Base-by-base conservation (phyloP, 1,140 invertebrate genomes). In the Sitodiplosis mosellana region DNA sequence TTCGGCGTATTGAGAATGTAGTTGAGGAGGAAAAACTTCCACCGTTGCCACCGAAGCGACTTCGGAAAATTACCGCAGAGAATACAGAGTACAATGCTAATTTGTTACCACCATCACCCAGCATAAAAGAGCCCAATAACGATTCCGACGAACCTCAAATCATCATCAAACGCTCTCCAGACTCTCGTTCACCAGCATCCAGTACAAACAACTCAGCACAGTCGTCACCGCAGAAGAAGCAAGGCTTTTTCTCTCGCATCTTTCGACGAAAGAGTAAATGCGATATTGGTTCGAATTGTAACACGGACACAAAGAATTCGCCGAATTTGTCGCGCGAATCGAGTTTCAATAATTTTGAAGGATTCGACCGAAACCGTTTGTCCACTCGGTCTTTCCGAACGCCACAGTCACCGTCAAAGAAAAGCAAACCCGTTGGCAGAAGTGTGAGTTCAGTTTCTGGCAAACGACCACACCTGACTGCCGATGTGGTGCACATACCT, bases 41-140 rank as follows among this genome's bases (percentile, higher is more conserved):
- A 0, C 83, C 84, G 0, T 54, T 87, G 49, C 83, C 83, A 0
- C 83, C 84, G 1, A 87, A 87, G 57, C 69, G 83, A 27, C 71
- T 80, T 20, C 75, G 79, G 33, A 85, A 84, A 60, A 22, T 33
- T 2, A 69, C 72, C 34, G 50, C 65, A 61, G 47, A 60, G 63
- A 46, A 15, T 19, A 41, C 18, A 19, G 22, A 48, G 22, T 20
- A 20, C 21, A 33, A 37, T 21, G 12, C 12, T 10, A 20, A 27
- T 27, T 14, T n/a, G 40, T 22, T 18, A 12, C 12, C n/a, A 17
- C n/a, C 33, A 14, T 3, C 8, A 7, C 34, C n/a, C 6, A n/a
- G 7, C 58, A 54, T 48, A 59, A 19, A 4, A 5, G 21, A 44
- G 19, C 14, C 15, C 54, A 44, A 54, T 52, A 0, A 56, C 59